phyloP scores from a whole-genome alignment of 1,140 invertebrate species.

The Drosophila nannoptera region DNA sequence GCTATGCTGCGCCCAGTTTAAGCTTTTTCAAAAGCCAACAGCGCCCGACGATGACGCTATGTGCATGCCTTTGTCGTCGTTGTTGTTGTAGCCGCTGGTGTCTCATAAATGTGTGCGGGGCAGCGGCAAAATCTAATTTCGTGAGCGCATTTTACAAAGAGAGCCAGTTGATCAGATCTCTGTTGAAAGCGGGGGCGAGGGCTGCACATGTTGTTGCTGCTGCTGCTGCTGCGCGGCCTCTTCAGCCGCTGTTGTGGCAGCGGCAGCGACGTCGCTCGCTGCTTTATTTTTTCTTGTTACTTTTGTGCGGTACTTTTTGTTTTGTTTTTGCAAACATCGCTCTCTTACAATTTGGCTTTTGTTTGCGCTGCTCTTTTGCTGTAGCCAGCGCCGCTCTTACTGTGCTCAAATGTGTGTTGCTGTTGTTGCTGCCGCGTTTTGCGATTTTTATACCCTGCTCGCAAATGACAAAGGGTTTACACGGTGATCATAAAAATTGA shows the following conservation, averaged over 20 bases:
- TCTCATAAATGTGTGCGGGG: slow-evolving; percentile 59
- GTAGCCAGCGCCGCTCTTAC: slow-evolving; percentile 22
- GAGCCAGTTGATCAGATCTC: slow-evolving; percentile 43
- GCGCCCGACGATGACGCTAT: slow-evolving; percentile 67
- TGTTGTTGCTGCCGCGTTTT: slow-evolving; percentile 37
- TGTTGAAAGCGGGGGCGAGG: slow-evolving; percentile 41
- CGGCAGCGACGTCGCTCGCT: neutral
- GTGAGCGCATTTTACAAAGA: slow-evolving; percentile 67
- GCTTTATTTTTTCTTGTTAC: slow-evolving; percentile 23
- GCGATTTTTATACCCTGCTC: slow-evolving; percentile 39
- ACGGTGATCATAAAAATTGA: no score
- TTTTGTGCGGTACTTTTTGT: slow-evolving; percentile 29
- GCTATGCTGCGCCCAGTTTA: slow-evolving; percentile 76
- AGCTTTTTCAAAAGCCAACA: slow-evolving; percentile 35
- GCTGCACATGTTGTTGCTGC: slow-evolving; percentile 29
- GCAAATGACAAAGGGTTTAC: slow-evolving; percentile 1
- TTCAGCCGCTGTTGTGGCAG: neutral
- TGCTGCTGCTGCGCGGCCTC: slow-evolving; percentile 19
- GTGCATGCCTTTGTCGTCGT: slow-evolving; percentile 55
- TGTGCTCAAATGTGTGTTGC: slow-evolving; percentile 42
- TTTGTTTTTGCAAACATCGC: slow-evolving; percentile 45
- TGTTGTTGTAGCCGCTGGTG: slow-evolving; percentile 55
- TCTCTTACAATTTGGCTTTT: slow-evolving; percentile 24
- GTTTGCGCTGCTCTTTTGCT: slow-evolving; percentile 35
- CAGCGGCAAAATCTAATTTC: slow-evolving; percentile 65